Evolutionary conservation across 2,113 vertebrate genomes (phyloP), one percentile per base, ranked within the genome.

Genomic region (Phylloscopus trochiloides): DNA sequence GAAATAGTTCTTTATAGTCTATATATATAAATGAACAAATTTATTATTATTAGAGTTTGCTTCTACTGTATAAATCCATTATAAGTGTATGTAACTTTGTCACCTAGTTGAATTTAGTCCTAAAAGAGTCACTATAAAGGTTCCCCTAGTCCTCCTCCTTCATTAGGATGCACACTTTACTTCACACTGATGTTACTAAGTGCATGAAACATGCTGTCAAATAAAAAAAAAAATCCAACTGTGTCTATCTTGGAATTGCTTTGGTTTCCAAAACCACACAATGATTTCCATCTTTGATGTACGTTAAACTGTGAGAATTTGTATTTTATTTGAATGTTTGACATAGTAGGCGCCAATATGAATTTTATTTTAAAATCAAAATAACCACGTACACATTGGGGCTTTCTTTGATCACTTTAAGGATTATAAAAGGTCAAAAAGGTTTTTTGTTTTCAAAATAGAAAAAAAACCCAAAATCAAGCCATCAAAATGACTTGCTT

Each of bases 231-330:
- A 91, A 90, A 20, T 91, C 73, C 90, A 94, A 97, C 48, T 94
- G 51, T 57, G 72, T 72, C 83, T 90, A 91, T 91, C 94, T 85
- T 62, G 47, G 80, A 95, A 73, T 92, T 68, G 62, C 38, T 88
- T 76, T 95, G 12, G 16, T 76, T 94, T 97, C 73, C 75, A 73
- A 94, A 94, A 96, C 92, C 92, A 95, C 92, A 96, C 88, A 95
- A 97, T 62, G 66, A 78, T 96, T 96, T 92, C 57, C 81, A 74
- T 74, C 84, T 90, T 79, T 88, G 40, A 85, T 91, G 55, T 58
- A 94, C 93, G 57, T 75, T 91, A 90, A 94, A 94, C 73, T 92
- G 94, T 79, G 80, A 94, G 94, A 96, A 74, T 90, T 92, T 90
- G 19, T 65, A 74, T 86, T 93, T 82, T 93, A 91, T 83, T 91